These are phyloP conservation scores for Globodera rostochiensis DNA, from an alignment of 1,140 invertebrate genomes.

Conservation along the genomic window DNA sequence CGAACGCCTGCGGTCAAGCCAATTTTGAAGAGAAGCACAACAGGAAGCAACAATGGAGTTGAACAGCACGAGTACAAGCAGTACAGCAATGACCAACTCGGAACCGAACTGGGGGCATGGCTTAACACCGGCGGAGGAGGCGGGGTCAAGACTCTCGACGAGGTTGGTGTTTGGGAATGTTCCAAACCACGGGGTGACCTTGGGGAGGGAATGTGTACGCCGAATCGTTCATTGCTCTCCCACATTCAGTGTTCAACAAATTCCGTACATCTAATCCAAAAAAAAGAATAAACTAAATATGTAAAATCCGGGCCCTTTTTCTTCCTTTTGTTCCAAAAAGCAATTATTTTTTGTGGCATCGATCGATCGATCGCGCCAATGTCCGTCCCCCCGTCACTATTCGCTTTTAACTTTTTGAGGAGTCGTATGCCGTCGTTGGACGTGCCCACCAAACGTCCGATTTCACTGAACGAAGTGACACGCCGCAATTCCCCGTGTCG, in stretches of 20 bases:
- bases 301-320: neutral
- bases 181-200: too few species aligned
- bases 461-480: conserved; percentile 28
- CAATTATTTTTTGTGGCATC: too few species aligned
- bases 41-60: neutral
- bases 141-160: neutral
- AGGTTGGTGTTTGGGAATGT: neutral
- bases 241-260: too few species aligned
- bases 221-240: too few species aligned
- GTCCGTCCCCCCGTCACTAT: neutral
- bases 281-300: too few species aligned
- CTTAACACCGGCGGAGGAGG: neutral
- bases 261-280: too few species aligned
- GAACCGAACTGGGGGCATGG: neutral
- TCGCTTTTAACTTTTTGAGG: neutral
- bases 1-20: conserved; percentile 16
- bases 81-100: neutral
- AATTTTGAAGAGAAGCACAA: conserved; percentile 20
- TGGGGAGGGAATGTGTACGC: too few species aligned
- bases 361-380: too few species aligned
- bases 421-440: neutral
- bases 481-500: conserved; percentile 36
- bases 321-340: neutral
- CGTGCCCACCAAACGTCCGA: conserved; percentile 9
- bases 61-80: neutral